These are phyloP conservation scores for Schlechtendalia chinensis DNA, from an alignment of 1,140 invertebrate species.

Conservation along the genomic window DNA sequence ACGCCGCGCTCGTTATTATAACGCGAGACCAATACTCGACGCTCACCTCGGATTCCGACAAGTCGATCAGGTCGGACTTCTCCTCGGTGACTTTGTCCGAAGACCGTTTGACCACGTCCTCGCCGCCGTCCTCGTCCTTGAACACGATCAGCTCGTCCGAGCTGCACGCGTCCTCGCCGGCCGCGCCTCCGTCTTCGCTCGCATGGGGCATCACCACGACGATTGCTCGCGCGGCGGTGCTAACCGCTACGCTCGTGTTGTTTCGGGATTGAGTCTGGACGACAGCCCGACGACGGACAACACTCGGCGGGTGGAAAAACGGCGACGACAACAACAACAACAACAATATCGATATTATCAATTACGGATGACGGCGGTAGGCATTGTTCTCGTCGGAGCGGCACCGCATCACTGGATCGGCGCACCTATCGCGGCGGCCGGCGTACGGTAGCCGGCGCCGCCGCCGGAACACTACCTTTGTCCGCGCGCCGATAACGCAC, in stretches of 20 bases:
- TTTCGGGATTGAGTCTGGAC: not conserved
- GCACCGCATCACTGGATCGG: not conserved
- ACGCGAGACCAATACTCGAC: too few relatives aligned
- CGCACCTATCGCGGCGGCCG: constrained; percentile 39
- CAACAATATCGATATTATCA: not conserved
- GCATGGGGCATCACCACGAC: constrained; percentile 42
- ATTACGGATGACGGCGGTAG: too few relatives aligned
- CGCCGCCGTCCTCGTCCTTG: constrained; percentile 47
- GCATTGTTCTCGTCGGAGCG: not conserved
- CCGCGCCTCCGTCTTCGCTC: constrained; percentile 45
- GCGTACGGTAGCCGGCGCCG: constrained; percentile 44
- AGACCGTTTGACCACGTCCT: constrained; percentile 42
- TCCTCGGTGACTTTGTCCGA: constrained; percentile 47
- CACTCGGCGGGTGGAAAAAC: not conserved
- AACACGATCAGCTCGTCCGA: constrained; percentile 48
- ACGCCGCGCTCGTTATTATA: not conserved
- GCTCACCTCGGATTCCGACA: constrained; percentile 44
- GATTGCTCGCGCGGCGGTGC: not conserved
- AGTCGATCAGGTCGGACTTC: constrained; percentile 45
- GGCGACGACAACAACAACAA: not conserved
- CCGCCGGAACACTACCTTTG: constrained; percentile 38
- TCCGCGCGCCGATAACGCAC: constrained; percentile 34
- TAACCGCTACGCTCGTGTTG: constrained; percentile 3
- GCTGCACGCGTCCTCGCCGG: constrained; percentile 48
- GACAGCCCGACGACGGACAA: not conserved